Conservation (phyloP, 2,888 invertebrate genomes). For the Carterocephalus palaemon region DNA sequence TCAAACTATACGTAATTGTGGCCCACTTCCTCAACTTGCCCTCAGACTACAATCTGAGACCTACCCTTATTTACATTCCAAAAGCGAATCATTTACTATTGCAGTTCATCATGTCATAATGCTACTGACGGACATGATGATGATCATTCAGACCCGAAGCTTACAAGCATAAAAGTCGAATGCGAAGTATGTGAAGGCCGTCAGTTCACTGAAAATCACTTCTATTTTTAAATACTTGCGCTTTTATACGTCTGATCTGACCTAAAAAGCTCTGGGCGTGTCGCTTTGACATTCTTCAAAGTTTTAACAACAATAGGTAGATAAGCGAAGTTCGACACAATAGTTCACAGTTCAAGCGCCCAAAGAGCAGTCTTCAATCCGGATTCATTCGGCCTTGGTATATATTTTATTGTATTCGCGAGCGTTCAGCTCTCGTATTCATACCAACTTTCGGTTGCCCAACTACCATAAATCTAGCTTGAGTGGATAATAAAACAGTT, state of each 20-base stretch:
- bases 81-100: no score
- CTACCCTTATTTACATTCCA: no score
- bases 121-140: not conserved
- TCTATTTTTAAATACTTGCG: slow-evolving; percentile 31
- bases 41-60: no score
- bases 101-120: not conserved
- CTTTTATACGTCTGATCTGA: slow-evolving; percentile 39
- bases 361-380: slow-evolving; percentile 63
- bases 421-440: slow-evolving; percentile 39
- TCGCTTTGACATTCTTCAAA: slow-evolving; percentile 64
- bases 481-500: slow-evolving; percentile 29
- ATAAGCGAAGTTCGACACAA: slow-evolving; percentile 47
- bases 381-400: slow-evolving; percentile 67
- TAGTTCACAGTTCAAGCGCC: slow-evolving; percentile 74
- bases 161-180: slow-evolving; percentile 3
- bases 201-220: slow-evolving; percentile 29
- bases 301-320: slow-evolving; percentile 51
- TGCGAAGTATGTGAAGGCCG: slow-evolving; percentile 30
- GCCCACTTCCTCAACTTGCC: no score
- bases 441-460: slow-evolving; percentile 37
- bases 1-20: no score
- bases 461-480: slow-evolving; percentile 29
- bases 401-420: slow-evolving; percentile 52
- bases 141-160: not conserved
- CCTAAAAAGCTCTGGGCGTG: slow-evolving; percentile 48